phyloP scores from a whole-genome alignment of 2,888 invertebrate genomes.

The Trachelus tabidus region DNA sequence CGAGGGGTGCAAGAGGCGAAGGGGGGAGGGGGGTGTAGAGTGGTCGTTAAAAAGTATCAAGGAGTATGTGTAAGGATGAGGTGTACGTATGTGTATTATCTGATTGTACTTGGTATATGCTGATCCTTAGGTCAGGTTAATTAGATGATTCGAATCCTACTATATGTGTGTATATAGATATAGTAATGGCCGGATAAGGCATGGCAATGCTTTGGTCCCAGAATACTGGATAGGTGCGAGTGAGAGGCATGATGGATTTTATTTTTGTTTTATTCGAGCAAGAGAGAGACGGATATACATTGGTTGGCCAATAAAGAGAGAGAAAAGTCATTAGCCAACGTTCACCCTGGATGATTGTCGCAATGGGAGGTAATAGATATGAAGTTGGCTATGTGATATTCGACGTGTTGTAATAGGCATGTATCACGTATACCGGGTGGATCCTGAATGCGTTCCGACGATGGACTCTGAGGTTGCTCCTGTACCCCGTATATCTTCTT shows the following conservation, averaged over 20 bases:
- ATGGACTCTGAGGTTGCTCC: background rate
- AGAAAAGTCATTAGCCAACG: background rate
- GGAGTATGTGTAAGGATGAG: background rate
- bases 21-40: no score
- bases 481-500: conserved; percentile 38
- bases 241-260: no score
- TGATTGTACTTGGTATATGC: background rate
- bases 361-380: background rate
- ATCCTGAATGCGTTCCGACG: background rate
- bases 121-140: background rate
- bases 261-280: no score
- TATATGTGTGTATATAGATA: no score
- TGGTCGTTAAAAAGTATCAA: background rate
- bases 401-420: background rate
- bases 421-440: background rate
- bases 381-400: background rate
- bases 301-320: background rate
- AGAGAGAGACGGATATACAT: background rate
- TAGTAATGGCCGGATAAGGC: no score
- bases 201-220: no score
- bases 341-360: no score
- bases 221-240: no score
- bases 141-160: background rate
- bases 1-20: no score
- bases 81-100: background rate